Evolutionary conservation across 2,113 vertebrate species (phyloP), one percentile per base, ranked within the genome.

Genomic region (Rhinichthys klamathensis): DNA sequence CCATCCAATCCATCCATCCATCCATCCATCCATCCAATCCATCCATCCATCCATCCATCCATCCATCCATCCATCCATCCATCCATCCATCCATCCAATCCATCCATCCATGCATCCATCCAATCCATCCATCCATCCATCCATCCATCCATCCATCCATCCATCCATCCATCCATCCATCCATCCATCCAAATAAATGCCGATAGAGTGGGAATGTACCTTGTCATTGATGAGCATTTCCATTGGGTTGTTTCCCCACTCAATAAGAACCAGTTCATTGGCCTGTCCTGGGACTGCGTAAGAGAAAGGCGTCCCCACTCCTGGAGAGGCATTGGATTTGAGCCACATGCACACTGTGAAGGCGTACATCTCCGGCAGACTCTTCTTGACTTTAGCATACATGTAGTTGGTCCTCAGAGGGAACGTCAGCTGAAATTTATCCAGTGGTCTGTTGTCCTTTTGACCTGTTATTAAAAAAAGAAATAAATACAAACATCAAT

Each of bases 241-340:
- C 97, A 99, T 99, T 0, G 98, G 97, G 89, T 99, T 99, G 90
- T 96, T 98, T 11, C 98, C 98, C 98, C 98, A 99, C 90, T 99
- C 98, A 0, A 99, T 99, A 80, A 99, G 97, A 18, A 99, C 97
- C 88, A 99, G 94, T 92, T 99, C 98, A 0, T 99, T 99, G 58
- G 98, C 96, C 91, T 99, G 98, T 16, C 97, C 97, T 0, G 97
- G 97, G 65, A 99, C 97, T 0, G 98, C 98, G 0, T 99, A 99
- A 70, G 98, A 99, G 91, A 99, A 98, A 35, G 98, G 97, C 2
- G 98, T 99, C 82, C 98, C 98, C 88, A 99, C 96, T n/a, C 98
- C 98, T 0, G 97, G 98, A 0, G 97, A 97, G 0, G 98, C 97
- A 1, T 93, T 98, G 84, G 98, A 98, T 84, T 97, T 98, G 58